A percentile compares a stretch with the other conserved stretches of the same genome.
Evolutionary conservation across 2,113 vertebrate species (phyloP).

Genomic region (Bagarius yarrelli): DNA sequence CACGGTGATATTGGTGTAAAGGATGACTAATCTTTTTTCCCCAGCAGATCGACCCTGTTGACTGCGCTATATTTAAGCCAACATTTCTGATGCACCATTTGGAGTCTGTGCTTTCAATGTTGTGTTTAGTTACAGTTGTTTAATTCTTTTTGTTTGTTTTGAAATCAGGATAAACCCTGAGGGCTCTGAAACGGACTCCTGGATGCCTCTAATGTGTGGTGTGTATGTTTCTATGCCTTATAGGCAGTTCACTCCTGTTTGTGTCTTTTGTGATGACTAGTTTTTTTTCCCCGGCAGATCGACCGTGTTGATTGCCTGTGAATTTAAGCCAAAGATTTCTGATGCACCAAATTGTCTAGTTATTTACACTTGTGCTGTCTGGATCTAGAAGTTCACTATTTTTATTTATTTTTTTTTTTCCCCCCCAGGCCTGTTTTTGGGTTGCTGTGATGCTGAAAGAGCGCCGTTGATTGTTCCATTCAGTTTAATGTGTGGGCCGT

Average conservation of each 20-base stretch:
- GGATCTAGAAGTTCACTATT: neutral
- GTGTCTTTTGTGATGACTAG: constrained; percentile 17
- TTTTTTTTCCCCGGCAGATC: constrained; percentile 60
- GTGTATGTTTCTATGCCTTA: no score
- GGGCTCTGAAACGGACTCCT: no score
- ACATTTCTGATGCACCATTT: constrained; percentile 45
- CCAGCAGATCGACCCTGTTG: constrained; percentile 60
- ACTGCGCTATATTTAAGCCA: constrained; percentile 54
- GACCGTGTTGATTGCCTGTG: constrained; percentile 50
- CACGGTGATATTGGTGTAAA: neutral
- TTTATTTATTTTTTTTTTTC: neutral
- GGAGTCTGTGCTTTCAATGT: neutral
- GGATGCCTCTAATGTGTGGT: no score
- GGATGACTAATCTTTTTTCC: constrained; percentile 57
- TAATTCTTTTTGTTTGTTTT: no score
- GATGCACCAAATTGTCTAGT: constrained; percentile 18
- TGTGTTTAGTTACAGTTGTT: no score
- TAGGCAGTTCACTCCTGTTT: neutral
- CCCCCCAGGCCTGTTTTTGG: neutral
- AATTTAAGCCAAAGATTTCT: constrained; percentile 55
- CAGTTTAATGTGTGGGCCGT: no score
- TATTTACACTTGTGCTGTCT: no score
- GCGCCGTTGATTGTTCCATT: no score
- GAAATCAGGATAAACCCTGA: no score
- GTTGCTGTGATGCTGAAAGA: neutral